A percentile compares a stretch with the other conserved stretches of the same genome.
Evolutionary conservation across 1,140 invertebrate species (phyloP).

Genomic region (Brevipalpus yothersi): DNA sequence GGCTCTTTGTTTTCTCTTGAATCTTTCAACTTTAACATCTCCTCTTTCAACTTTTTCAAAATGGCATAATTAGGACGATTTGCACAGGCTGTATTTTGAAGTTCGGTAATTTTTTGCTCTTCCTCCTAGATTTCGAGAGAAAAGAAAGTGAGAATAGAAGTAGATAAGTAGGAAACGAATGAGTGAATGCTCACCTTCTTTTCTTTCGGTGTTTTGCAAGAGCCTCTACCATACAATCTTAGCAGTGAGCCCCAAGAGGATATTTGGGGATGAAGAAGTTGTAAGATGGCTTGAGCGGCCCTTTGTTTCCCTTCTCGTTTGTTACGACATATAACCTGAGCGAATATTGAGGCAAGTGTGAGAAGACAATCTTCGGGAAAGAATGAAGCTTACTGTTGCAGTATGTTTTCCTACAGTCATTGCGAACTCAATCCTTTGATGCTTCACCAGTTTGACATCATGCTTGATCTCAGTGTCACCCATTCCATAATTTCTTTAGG

Average conservation of each 20-base stretch:
- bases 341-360: neutral
- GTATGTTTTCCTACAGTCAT: conserved; percentile 82
- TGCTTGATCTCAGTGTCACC: conserved; percentile 67
- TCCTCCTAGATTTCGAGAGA: conserved; percentile 29
- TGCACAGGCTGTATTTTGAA: conserved; percentile 64
- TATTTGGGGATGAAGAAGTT: conserved; percentile 67
- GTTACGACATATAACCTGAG: conserved; percentile 46
- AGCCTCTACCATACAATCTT: conserved; percentile 70
- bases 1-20: neutral
- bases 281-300: conserved; percentile 79
- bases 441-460: conserved; percentile 60
- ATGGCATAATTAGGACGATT: conserved; percentile 84
- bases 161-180: neutral
- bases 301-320: conserved; percentile 92
- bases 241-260: conserved; percentile 81
- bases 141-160: neutral
- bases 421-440: conserved; percentile 76
- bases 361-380: neutral
- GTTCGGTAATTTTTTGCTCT: conserved; percentile 46
- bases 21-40: conserved; percentile 51
- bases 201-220: conserved; percentile 72
- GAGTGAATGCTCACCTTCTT: conserved; percentile 33
- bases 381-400: conserved; percentile 18
- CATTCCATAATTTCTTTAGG: conserved; percentile 52
- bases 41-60: conserved; percentile 57